A percentile compares a stretch with the other conserved stretches of the same genome.
Evolutionary conservation across 2,113 vertebrate species (phyloP).

Genomic region (Dipodomys spectabilis): DNA sequence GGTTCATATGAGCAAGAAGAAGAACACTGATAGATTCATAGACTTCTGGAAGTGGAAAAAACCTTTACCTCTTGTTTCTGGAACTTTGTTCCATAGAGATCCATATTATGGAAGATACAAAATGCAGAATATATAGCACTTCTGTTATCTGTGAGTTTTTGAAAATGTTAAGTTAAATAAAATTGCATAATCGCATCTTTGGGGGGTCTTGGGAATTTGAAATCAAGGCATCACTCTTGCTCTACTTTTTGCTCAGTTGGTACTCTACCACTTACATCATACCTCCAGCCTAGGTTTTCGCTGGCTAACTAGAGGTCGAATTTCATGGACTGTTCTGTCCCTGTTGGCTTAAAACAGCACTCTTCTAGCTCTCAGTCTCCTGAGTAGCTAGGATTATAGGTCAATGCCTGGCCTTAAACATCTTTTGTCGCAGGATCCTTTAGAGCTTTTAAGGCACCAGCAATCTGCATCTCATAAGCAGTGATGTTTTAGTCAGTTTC

Average conservation of each 20-base stretch:
- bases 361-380: too few relatives aligned
- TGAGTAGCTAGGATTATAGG: too few relatives aligned
- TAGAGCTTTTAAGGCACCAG: background rate
- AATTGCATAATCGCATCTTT: background rate
- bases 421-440: background rate
- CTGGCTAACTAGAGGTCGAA: too few relatives aligned
- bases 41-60: background rate
- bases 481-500: background rate
- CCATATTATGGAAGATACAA: background rate
- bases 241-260: too few relatives aligned
- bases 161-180: constrained; percentile 43
- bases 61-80: background rate
- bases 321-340: background rate
- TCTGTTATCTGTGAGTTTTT: background rate
- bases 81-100: background rate
- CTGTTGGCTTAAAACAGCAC: too few relatives aligned
- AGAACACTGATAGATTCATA: background rate
- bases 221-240: too few relatives aligned
- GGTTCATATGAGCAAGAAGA: background rate
- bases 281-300: too few relatives aligned
- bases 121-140: background rate
- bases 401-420: too few relatives aligned
- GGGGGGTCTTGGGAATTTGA: too few relatives aligned
- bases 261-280: too few relatives aligned
- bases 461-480: background rate